Percentiles rank a stretch among this genome's conserved stretches.
phyloP scores from a whole-genome alignment of 2,113 vertebrate species.

The Rhea pennata region DNA sequence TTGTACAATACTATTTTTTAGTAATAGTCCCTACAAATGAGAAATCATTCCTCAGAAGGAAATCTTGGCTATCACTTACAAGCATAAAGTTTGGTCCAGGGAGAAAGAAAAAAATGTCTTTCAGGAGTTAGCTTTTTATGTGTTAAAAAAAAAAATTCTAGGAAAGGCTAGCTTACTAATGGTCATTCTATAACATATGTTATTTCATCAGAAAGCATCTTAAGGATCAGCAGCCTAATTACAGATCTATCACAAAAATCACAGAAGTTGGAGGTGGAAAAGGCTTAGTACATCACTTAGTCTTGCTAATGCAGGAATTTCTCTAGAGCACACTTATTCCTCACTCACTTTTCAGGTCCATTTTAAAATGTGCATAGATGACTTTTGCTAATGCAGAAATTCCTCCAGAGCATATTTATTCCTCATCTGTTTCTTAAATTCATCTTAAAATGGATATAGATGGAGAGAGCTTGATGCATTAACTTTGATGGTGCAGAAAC shows the following conservation, averaged over 20 bases:
- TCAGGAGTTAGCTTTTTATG: not conserved
- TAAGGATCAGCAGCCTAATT: constrained; percentile 24
- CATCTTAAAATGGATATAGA: not conserved
- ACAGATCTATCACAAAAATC: not conserved
- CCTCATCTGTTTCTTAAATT: not conserved
- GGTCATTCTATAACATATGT: not conserved
- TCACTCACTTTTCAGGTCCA: not conserved
- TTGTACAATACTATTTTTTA: not conserved
- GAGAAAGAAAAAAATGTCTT: not conserved
- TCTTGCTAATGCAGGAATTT: constrained; percentile 39
- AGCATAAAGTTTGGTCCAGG: not conserved
- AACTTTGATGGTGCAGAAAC: not conserved
- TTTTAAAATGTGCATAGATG: not conserved
- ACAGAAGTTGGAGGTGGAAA: not conserved
- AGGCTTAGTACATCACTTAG: not conserved
- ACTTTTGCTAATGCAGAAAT: not conserved
- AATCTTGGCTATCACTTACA: not conserved
- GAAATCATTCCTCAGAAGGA: not conserved
- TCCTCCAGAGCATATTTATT: constrained; percentile 31
- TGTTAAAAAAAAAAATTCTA: not conserved
- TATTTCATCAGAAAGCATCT: constrained; percentile 20
- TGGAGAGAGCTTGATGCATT: not conserved
- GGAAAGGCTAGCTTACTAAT: not conserved
- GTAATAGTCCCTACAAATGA: not conserved
- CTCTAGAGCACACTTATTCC: constrained; percentile 34